A percentile compares a stretch with the other conserved stretches of the same genome.
phyloP scores from a whole-genome alignment of 2,113 vertebrate species.

The Upupa epops region DNA sequence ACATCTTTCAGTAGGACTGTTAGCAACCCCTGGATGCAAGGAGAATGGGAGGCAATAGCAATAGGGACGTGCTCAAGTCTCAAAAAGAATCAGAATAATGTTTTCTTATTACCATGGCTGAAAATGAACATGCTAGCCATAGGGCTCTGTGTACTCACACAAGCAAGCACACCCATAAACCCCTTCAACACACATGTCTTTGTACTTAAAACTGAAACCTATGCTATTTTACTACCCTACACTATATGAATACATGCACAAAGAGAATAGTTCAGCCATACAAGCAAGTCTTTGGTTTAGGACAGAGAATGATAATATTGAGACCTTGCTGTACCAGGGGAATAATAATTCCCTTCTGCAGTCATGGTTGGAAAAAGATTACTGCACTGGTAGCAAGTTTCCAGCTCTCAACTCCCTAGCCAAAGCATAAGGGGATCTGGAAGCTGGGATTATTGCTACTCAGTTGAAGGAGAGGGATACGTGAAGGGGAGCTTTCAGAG shows the following conservation, averaged over 20 bases:
- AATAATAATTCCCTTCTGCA: conserved; percentile 47
- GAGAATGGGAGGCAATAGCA: background rate
- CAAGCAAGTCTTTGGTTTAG: conserved; percentile 21
- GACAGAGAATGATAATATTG: conserved; percentile 33
- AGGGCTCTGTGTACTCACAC: background rate
- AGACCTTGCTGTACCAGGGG: conserved; percentile 16
- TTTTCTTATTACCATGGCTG: background rate
- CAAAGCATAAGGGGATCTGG: background rate
- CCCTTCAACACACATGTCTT: background rate
- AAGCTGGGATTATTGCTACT: conserved; percentile 38
- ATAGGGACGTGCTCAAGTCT: background rate
- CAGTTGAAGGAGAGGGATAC: background rate
- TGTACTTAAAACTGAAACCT: conserved; percentile 13
- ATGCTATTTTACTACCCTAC: background rate
- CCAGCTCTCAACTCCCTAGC: background rate
- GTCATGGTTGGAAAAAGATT: conserved; percentile 52
- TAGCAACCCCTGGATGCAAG: background rate
- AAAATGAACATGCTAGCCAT: background rate
- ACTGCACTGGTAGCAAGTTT: background rate
- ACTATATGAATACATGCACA: background rate
- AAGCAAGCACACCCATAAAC: background rate
- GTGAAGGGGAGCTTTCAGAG: background rate
- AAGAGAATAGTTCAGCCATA: background rate
- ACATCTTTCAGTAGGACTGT: background rate
- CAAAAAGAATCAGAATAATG: background rate